Base-by-base conservation (phyloP, 1,140 invertebrate species). In the Charaxes varanes region DNA sequence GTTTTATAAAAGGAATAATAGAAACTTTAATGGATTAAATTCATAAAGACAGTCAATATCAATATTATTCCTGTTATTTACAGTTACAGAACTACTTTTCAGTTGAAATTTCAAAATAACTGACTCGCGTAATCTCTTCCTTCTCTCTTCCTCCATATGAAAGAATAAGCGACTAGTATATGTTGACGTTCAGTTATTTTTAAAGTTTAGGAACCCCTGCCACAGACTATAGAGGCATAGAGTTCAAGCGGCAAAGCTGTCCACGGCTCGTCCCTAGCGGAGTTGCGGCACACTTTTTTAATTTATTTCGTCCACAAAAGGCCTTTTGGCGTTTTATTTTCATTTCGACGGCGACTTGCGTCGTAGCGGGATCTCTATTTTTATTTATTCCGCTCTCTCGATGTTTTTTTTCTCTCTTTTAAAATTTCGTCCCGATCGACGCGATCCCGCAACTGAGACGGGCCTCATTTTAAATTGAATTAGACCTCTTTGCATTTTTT, bases 271-370 rank as follows among this genome's bases (percentile, higher is more conserved):
- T 55, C 46, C 59, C 60, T 69, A 66, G 52, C 71, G 74, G 71
- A 79, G 74, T 80, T 76, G 73, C 71, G 64, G 71, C 64, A 67
- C 66, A 79, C 69, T 80, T 83, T 82, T n/a, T 80, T 80, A 83
- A 83, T 83, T 83, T 77, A 83, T 83, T 83, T 80, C 72, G 79
- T 77, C 61, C 73, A 74, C 74, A 83, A 80, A 81, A 79, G 76
- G 69, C 73, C 48, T 78, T 78, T 66, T 77, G 64, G 62, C 62
- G 71, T 77, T 83, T 81, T 83, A 80, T 83, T 80, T 79, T 62
- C 76, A 81, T 83, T 83, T 81, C 79, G 81, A 83, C 76, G 76
- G 66, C 65, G 79, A 83, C 76, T 83, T 80, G 76, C 74, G 76
- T 70, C 74, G 71, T 81, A 80, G 76, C 77, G 76, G 74, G 68